Base-by-base conservation (phyloP, 2,797 vertebrate species). In the Hydrophis major region DNA sequence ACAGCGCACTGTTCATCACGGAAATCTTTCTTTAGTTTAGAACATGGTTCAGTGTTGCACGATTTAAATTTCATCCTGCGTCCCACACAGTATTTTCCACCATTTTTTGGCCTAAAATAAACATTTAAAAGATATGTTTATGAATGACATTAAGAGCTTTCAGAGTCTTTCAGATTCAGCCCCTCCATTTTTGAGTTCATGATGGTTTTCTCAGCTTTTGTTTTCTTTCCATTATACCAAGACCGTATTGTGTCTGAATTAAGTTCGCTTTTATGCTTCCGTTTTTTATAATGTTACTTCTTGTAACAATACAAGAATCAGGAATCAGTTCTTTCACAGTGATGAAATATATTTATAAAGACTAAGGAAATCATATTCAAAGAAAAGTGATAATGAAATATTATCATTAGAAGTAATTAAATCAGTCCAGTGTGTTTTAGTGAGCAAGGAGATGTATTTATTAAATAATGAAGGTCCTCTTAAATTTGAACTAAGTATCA, bases 1-100 rank as follows among this genome's bases (percentile, higher is more conserved):
- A 98, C 97, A 0, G 98, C 98, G 0, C 99, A 99, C 92, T 99
- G 99, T 93, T 99, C 99, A 0, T 99, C 99, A 63, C 99, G 98
- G 97, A 99, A 99, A 97, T 99, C 99, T 89, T 97, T 98, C 96
- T 98, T 99, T 97, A 99, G 98, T 96, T 98, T 99, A 0, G 98
- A 98, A 97, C 99, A 99, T 0, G 99, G 98, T 92, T 99, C 99
- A 0, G 98, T 99, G 98, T 99, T 99, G 97, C 99, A 99, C 93
- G 99, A 99, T 93, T 99, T 99, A 94, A 99, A 99, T 97, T 99
- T 99, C 99, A 99, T 99, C 94, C 99, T 97, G 22, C 99, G 99
- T 16, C 99, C 99, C 83, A 99, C 98, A 0, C 99, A 99, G 96
- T 99, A 99, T 94, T 98, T 98, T 10, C 99, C 99, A 94, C 99